These are phyloP conservation scores for Diploscapter pachys DNA, from an alignment of 1,140 invertebrate species.

Conservation along the genomic window DNA sequence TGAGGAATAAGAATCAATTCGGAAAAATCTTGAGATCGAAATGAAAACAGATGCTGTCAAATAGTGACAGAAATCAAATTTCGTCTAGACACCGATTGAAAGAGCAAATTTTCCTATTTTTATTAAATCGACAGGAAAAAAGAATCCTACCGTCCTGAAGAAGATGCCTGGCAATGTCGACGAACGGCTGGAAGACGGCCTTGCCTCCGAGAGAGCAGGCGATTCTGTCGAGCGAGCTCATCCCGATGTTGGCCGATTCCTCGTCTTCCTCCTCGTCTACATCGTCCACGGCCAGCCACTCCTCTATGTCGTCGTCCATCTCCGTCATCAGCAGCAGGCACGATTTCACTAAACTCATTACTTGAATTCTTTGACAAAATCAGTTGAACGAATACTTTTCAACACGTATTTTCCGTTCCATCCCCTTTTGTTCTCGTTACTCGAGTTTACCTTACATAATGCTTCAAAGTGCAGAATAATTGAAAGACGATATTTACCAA, in stretches of 20 bases:
- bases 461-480: too few species aligned
- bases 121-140: background rate
- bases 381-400: too few species aligned
- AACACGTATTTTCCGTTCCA: too few species aligned
- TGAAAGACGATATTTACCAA: too few species aligned
- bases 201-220: conserved; percentile 94
- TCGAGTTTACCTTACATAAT: too few species aligned
- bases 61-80: too few species aligned
- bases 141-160: conserved; percentile 36
- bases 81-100: too few species aligned
- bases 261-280: conserved; percentile 80
- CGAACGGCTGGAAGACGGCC: conserved; percentile 82
- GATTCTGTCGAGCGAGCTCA: conserved; percentile 89
- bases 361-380: background rate
- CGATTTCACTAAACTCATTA: conserved; percentile 68
- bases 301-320: conserved; percentile 84
- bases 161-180: conserved; percentile 63
- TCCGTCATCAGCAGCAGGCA: conserved; percentile 94
- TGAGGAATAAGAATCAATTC: too few species aligned
- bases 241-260: conserved; percentile 76
- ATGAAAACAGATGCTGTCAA: too few species aligned
- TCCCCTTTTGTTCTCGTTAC: too few species aligned
- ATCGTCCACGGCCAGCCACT: conserved; percentile 70
- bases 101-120: too few species aligned
- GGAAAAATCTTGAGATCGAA: too few species aligned